Base-by-base conservation (phyloP, 2,888 invertebrate genomes). In the Hirtodrosophila histrioides region DNA sequence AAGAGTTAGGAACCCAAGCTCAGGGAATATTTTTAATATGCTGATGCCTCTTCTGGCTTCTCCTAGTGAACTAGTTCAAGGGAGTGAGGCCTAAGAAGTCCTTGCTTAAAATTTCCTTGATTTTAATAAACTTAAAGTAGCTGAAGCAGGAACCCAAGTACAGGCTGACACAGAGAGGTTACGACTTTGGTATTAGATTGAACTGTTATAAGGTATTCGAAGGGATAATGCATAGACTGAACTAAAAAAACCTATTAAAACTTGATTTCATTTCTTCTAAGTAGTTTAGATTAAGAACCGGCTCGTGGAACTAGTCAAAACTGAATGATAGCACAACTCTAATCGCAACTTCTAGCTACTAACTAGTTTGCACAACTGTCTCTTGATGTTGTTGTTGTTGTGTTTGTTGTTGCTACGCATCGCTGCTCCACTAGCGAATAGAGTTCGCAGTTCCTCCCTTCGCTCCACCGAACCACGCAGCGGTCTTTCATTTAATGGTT, bases 401-500 rank as follows among this genome's bases (percentile, higher is more conserved):
- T 27, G 45, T 40, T 31, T 48, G 43, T 44, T 63, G 58, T 10
- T 44, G 56, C 35, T 57, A 65, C 65, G 74, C 72, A 74, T 74
- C 65, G 72, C 29, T 74, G 60, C 55, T 33, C 31, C 31, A 55
- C 41, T 61, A 36, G 36, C 51, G 29, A 60, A 65, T 56, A 49
- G 39, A 60, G 69, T 65, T 69, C 33, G 53, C 68, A 41, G 23
- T 55, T 54, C 56, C 29, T 12, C 27, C 17, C 11, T 24, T 3
- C 4, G 17, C 3, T 39, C 36, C 17, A n/a, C 9, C 23, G 11
- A 37, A 27, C 10, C 41, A 6, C 37, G 48, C 49, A 63, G 29
- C 60, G 45, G 39, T 56, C 40, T 57, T 64, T 68, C 58, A 48
- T 45, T 75, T 69, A 67, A 61, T 80, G 53, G 62, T 51, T 60